These are phyloP conservation scores for Poeciliopsis prolifica DNA, from an alignment of 2,113 vertebrate species.

Conservation along the genomic window DNA sequence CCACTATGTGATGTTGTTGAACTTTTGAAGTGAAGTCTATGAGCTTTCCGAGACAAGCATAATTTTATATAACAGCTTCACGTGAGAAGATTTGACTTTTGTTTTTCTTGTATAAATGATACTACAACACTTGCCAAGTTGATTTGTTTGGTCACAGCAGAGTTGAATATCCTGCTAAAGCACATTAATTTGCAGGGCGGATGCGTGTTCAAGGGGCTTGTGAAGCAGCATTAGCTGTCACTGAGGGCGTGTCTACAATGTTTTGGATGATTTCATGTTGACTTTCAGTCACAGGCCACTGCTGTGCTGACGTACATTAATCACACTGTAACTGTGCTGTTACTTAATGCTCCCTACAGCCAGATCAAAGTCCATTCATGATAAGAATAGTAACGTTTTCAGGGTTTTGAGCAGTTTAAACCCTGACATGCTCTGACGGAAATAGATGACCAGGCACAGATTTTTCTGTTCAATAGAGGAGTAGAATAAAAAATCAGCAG, in stretches of 20 bases:
- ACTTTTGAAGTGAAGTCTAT: not conserved
- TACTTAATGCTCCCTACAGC: not conserved
- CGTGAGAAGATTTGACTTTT: not conserved
- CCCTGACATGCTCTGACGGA: no score
- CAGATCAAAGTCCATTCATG: not conserved
- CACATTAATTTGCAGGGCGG: not conserved
- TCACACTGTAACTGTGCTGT: not conserved
- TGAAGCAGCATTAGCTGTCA: not conserved
- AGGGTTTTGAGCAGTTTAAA: no score
- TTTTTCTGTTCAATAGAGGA: no score
- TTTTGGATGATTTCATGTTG: not conserved
- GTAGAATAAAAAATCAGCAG: no score
- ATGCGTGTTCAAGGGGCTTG: not conserved
- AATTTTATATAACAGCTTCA: not conserved
- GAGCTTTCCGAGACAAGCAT: not conserved
- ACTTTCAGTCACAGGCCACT: not conserved
- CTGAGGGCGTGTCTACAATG: not conserved
- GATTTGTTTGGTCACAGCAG: constrained; percentile 12
- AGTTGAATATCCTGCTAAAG: constrained; percentile 3
- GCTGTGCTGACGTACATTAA: not conserved
- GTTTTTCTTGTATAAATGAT: not conserved
- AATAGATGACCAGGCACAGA: no score
- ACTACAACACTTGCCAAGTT: not conserved
- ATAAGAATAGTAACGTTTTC: no score
- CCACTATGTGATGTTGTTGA: no score